phyloP scores from a whole-genome alignment of 2,888 invertebrate species.

The Cephus rjabovi region DNA sequence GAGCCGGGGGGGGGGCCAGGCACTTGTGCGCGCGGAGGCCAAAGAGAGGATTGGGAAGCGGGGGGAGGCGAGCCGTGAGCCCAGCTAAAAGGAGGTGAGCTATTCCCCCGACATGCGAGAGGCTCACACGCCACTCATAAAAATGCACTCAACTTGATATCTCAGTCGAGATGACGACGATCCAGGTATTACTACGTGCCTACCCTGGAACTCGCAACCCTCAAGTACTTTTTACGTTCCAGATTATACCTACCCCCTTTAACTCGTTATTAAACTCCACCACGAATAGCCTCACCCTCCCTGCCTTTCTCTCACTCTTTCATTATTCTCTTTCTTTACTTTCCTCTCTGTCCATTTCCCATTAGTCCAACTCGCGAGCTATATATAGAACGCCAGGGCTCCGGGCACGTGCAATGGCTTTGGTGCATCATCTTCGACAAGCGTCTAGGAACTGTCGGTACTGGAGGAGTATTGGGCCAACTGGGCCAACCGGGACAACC shows the following conservation, averaged over 20 bases:
- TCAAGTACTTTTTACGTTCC: constrained; percentile 11
- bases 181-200: constrained; percentile 16
- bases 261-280: constrained; percentile 25
- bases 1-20: constrained; percentile 36
- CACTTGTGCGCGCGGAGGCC: constrained; percentile 10
- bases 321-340: too few relatives aligned
- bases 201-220: constrained; percentile 21
- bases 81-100: constrained; percentile 19
- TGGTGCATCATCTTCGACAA: too few relatives aligned
- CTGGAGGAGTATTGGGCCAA: too few relatives aligned
- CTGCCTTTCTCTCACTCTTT: too few relatives aligned
- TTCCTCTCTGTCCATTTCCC: too few relatives aligned
- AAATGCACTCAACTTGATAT: constrained; percentile 49
- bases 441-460: too few relatives aligned
- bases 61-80: constrained; percentile 12
- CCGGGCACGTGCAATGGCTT: too few relatives aligned
- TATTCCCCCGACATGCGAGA: constrained; percentile 42
- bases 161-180: constrained; percentile 30
- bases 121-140: constrained; percentile 52
- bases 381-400: too few relatives aligned
- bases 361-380: too few relatives aligned
- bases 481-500: too few relatives aligned
- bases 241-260: constrained; percentile 4
- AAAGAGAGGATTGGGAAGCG: constrained; percentile 25
- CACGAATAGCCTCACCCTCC: constrained; percentile 12